Conservation (phyloP, 2,797 vertebrate genomes). For the Lerista edwardsae region DNA sequence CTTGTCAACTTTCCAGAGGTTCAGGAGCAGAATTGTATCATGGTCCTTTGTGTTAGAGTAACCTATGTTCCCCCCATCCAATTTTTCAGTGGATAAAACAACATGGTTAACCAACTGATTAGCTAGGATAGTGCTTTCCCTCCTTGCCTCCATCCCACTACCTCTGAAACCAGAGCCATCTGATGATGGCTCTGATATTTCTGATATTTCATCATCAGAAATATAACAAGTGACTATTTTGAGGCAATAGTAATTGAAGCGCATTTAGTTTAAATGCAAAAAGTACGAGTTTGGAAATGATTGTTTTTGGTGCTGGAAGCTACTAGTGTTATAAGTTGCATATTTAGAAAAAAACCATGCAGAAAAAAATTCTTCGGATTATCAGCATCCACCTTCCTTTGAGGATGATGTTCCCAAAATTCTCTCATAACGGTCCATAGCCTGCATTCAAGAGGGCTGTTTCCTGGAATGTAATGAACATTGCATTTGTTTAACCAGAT, state of each 20-base stretch:
- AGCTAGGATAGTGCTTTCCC: not conserved
- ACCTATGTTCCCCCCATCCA: not conserved
- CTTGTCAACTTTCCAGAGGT: not conserved
- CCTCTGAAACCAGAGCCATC: slow-evolving; percentile 30
- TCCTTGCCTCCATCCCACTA: too few relatives aligned
- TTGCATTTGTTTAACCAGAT: not conserved
- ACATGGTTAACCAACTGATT: slow-evolving; percentile 18
- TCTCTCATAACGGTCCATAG: slow-evolving; percentile 51
- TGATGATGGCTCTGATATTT: too few relatives aligned
- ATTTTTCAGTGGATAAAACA: slow-evolving; percentile 27
- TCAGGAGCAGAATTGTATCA: not conserved
- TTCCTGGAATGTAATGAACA: slow-evolving; percentile 51
- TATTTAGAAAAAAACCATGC: not conserved
- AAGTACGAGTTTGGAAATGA: not conserved
- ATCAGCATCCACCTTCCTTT: not conserved
- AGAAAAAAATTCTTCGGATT: not conserved
- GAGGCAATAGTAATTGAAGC: slow-evolving; percentile 32
- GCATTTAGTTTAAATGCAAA: not conserved
- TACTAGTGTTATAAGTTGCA: not conserved
- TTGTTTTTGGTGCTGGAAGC: not conserved
- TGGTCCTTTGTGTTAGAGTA: not conserved
- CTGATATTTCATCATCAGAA: slow-evolving; percentile 36
- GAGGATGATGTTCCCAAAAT: slow-evolving; percentile 9
- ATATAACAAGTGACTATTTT: slow-evolving; percentile 27
- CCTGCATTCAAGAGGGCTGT: slow-evolving; percentile 60